Conservation (phyloP, 2,797 vertebrate genomes). For the Ctenosaura bakeri region DNA sequence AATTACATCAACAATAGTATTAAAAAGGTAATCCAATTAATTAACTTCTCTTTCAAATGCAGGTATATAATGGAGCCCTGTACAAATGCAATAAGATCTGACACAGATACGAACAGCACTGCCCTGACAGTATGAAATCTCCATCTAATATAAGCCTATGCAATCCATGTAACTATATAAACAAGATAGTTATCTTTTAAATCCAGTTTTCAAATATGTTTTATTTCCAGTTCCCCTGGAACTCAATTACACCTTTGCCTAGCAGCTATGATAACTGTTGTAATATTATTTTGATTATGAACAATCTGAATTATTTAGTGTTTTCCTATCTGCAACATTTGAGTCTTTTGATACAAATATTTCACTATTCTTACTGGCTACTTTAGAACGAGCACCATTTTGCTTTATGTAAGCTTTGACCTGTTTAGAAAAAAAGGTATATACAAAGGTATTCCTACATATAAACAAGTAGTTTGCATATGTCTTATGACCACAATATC, state of each 20-base stretch:
- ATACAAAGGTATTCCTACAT: slow-evolving; percentile 55
- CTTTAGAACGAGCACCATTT: slow-evolving; percentile 59
- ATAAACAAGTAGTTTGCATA: slow-evolving; percentile 26
- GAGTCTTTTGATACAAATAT: slow-evolving; percentile 68
- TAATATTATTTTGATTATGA: slow-evolving; percentile 75
- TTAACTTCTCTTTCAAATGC: background rate
- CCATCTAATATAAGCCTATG: background rate
- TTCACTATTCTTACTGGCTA: slow-evolving; percentile 71
- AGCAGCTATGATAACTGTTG: slow-evolving; percentile 65
- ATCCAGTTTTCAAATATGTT: slow-evolving; percentile 62
- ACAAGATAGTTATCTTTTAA: slow-evolving; percentile 66
- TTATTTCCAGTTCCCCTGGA: slow-evolving; percentile 65
- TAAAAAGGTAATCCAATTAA: background rate
- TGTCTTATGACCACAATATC: slow-evolving; percentile 53
- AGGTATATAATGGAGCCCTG: background rate
- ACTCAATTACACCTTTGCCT: slow-evolving; percentile 68
- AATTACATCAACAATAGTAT: background rate
- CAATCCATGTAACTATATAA: slow-evolving; percentile 58
- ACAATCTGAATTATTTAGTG: slow-evolving; percentile 72
- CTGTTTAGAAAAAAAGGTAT: background rate
- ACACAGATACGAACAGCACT: background rate
- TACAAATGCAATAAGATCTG: background rate
- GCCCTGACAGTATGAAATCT: background rate
- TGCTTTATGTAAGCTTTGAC: slow-evolving; percentile 27
- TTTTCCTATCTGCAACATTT: slow-evolving; percentile 62